Conservation (phyloP, 1,140 invertebrate species). For the Drosophila willistoni region DNA sequence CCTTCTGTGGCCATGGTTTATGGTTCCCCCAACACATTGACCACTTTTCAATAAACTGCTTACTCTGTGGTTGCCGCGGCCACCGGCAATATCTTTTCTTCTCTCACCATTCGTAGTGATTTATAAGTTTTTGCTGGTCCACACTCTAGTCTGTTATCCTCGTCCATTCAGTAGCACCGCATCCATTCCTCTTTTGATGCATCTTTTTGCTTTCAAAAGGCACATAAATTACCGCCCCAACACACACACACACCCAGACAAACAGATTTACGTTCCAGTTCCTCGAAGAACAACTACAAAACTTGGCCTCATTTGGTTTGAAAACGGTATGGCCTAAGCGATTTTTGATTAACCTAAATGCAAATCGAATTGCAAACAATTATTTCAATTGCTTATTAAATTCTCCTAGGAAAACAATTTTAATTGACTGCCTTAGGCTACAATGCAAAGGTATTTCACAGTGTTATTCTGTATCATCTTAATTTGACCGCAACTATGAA, state of each 20-base stretch:
- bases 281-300: background rate
- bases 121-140: constrained; percentile 47
- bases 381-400: constrained; percentile 30
- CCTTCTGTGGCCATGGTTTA: constrained; percentile 27
- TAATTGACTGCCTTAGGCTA: constrained; percentile 26
- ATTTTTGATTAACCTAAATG: constrained; percentile 62
- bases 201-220: constrained; percentile 80
- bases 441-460: constrained; percentile 28
- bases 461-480: background rate
- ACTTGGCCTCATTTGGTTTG: constrained; percentile 19
- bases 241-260: background rate
- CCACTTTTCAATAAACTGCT: constrained; percentile 79
- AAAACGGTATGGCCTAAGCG: constrained; percentile 51
- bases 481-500: constrained; percentile 39
- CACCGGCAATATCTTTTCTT: constrained; percentile 49
- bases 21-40: constrained; percentile 37
- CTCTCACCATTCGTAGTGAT: constrained; percentile 44
- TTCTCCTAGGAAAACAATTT: constrained; percentile 19
- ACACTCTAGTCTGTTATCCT: background rate
- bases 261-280: constrained; percentile 5
- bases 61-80: constrained; percentile 50
- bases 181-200: constrained; percentile 32
- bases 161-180: background rate
- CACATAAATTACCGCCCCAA: constrained; percentile 69
- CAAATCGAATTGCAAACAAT: constrained; percentile 25